phyloP scores from a whole-genome alignment of 2,113 vertebrate genomes.

The Lanius ludovicianus region DNA sequence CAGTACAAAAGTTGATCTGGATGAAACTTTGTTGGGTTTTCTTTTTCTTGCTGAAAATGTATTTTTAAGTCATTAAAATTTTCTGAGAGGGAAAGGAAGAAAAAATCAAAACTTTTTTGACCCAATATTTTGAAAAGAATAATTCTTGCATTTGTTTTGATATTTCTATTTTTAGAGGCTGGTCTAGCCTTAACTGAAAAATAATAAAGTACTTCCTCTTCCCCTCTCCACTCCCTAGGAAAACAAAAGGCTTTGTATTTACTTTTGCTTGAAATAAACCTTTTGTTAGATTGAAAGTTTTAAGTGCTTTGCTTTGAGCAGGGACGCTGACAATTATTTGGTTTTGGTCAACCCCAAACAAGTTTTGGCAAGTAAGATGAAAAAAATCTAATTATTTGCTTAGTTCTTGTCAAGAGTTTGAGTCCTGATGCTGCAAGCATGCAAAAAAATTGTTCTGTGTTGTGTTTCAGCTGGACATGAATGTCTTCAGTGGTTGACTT shows the following conservation, averaged over 20 bases:
- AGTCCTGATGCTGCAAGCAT: neutral
- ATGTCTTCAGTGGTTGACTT: neutral
- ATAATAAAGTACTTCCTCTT: slow-evolving; percentile 38
- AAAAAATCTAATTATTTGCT: slow-evolving; percentile 2
- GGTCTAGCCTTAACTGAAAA: slow-evolving; percentile 29
- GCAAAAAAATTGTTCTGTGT: neutral
- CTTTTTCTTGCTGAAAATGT: neutral
- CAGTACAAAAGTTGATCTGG: neutral
- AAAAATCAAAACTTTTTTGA: neutral
- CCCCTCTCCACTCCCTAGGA: neutral
- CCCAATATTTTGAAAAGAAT: neutral
- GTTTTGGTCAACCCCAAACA: slow-evolving; percentile 1
- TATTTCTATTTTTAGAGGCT: slow-evolving; percentile 29
- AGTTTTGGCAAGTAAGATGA: neutral
- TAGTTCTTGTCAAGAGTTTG: neutral
- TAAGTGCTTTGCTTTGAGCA: neutral
- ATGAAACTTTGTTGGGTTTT: neutral
- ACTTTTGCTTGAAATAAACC: slow-evolving; percentile 39
- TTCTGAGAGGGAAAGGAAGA: neutral
- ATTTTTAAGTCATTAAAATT: neutral
- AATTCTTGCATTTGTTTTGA: neutral
- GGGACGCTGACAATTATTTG: neutral
- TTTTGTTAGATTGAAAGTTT: neutral
- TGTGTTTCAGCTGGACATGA: neutral
- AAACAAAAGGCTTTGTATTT: slow-evolving; percentile 47